phyloP scores from a whole-genome alignment of 1,140 invertebrate genomes.

The Metaphire vulgaris region DNA sequence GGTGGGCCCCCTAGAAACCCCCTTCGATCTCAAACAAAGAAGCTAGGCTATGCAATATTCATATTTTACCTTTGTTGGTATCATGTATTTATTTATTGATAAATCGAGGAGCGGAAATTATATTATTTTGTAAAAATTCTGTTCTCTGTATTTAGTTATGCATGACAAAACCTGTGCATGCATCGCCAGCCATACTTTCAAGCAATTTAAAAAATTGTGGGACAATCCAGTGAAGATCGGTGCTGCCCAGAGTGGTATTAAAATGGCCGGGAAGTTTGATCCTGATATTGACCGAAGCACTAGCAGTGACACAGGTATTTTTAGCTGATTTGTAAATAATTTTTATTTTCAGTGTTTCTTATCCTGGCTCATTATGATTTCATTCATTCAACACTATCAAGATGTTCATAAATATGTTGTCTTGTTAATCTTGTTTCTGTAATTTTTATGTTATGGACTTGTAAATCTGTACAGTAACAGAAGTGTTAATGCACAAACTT shows the following conservation, averaged over 20 bases:
- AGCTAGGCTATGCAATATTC: slow-evolving; percentile 4
- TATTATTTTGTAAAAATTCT: no score
- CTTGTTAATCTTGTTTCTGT: not conserved
- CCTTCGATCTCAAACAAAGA: not conserved
- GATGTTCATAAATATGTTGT: not conserved
- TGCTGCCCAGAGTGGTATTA: not conserved
- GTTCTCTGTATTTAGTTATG: slow-evolving; percentile 44
- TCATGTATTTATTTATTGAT: slow-evolving; percentile 22
- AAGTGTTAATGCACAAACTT: not conserved
- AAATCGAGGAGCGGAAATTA: no score
- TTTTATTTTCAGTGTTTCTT: not conserved
- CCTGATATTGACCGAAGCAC: slow-evolving; percentile 30
- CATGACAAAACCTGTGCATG: slow-evolving; percentile 49
- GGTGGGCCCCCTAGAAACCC: no score
- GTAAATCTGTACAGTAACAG: not conserved
- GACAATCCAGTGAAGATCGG: slow-evolving; percentile 50
- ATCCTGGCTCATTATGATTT: not conserved
- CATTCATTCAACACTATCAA: not conserved
- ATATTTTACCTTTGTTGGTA: slow-evolving; percentile 26
- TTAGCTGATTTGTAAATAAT: not conserved
- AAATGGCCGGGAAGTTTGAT: slow-evolving; percentile 21
- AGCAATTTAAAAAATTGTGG: slow-evolving; percentile 50
- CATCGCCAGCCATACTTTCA: slow-evolving; percentile 47
- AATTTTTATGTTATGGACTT: not conserved
- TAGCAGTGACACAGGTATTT: slow-evolving; percentile 29